Percentiles rank a stretch among this genome's conserved stretches.
phyloP scores from a whole-genome alignment of 2,797 vertebrate genomes.

The Chelmon rostratus region DNA sequence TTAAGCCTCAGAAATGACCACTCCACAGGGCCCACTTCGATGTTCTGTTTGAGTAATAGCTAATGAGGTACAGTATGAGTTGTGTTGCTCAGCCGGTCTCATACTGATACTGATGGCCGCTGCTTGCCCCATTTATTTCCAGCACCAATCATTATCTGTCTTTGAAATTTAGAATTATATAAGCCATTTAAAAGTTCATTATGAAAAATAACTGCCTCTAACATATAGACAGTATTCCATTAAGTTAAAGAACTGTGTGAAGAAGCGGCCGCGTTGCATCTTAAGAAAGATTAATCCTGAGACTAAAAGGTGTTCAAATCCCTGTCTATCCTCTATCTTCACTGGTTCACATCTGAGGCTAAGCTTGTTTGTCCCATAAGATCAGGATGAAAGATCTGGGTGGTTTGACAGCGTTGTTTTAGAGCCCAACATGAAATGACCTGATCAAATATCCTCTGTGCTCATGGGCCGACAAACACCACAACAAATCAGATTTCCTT shows the following conservation, averaged over 20 bases:
- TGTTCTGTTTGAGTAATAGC: slow-evolving; percentile 53
- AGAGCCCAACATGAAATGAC: slow-evolving; percentile 57
- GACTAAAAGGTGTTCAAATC: slow-evolving; percentile 69
- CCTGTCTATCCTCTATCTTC: slow-evolving; percentile 43
- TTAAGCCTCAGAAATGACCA: slow-evolving; percentile 54
- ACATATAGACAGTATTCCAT: slow-evolving; percentile 52
- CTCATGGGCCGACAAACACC: slow-evolving; percentile 73
- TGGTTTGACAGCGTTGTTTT: slow-evolving; percentile 63
- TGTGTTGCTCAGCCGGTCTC: slow-evolving; percentile 49
- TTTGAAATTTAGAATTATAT: slow-evolving; percentile 55
- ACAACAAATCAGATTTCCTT: slow-evolving; percentile 76
- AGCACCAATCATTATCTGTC: slow-evolving; percentile 53
- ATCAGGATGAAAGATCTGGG: slow-evolving; percentile 63
- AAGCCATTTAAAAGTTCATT: slow-evolving; percentile 61
- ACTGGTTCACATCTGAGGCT: slow-evolving; percentile 58
- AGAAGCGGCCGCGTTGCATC: slow-evolving; percentile 49
- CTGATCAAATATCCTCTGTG: slow-evolving; percentile 70
- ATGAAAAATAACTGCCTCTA: slow-evolving; percentile 46
- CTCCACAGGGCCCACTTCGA: slow-evolving; percentile 26
- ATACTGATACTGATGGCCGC: slow-evolving; percentile 38
- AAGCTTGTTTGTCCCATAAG: slow-evolving; percentile 53
- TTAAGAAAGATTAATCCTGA: slow-evolving; percentile 63
- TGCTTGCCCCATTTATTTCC: slow-evolving; percentile 58
- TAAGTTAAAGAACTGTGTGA: slow-evolving; percentile 55
- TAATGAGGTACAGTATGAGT: slow-evolving; percentile 52